phyloP scores from a whole-genome alignment of 2,888 invertebrate species.

The Athetis lepigone region DNA sequence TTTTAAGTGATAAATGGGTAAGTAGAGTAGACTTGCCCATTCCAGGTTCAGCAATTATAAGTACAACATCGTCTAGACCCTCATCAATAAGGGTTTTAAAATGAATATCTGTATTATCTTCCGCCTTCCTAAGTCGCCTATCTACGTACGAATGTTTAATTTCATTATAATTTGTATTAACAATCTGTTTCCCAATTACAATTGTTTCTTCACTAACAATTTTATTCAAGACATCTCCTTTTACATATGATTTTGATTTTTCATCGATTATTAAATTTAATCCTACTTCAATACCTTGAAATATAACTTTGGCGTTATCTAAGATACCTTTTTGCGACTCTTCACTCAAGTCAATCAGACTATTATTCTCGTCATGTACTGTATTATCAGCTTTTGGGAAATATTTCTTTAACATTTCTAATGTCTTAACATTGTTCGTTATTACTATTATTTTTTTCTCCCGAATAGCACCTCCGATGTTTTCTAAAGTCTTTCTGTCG shows the following conservation, averaged over 20 bases:
- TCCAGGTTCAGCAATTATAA: constrained; percentile 52
- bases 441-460: constrained; percentile 21
- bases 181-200: constrained; percentile 20
- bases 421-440: not conserved
- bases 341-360: constrained; percentile 24
- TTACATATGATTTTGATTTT: constrained; percentile 10
- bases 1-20: constrained; percentile 41
- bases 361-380: not conserved
- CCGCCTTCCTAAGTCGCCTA: constrained; percentile 15
- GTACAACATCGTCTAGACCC: constrained; percentile 14
- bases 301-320: constrained; percentile 16
- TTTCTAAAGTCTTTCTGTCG: constrained; percentile 1
- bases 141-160: constrained; percentile 43
- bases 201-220: constrained; percentile 31
- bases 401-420: constrained; percentile 3
- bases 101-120: not conserved
- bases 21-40: constrained; percentile 63
- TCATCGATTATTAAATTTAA: constrained; percentile 30
- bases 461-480: constrained; percentile 4
- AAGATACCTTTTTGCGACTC: constrained; percentile 23
- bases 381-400: constrained; percentile 5
- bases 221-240: constrained; percentile 34
- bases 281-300: constrained; percentile 37
- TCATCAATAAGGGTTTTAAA: constrained; percentile 25
- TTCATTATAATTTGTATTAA: constrained; percentile 32